Evolutionary conservation across 2,113 vertebrate species (phyloP), one percentile per base, ranked within the genome.

Genomic region (Willisornis vidua): DNA sequence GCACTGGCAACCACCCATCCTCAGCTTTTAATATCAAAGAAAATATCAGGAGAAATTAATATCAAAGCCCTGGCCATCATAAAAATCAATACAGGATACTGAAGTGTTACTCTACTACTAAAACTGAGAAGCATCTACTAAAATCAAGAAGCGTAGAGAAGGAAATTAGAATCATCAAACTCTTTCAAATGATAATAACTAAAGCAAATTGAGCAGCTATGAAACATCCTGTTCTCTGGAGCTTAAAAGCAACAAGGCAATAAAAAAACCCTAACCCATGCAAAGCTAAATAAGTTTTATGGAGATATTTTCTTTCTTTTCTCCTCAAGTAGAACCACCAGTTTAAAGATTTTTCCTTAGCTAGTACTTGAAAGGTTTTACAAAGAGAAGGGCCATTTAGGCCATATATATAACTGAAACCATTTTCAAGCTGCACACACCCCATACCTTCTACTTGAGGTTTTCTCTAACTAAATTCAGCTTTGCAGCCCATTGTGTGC

Each of bases 151-250:
- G 89, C 0, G 0, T 31, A 87, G 49, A 95, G 86, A 90, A 95
- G 66, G 66, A 94, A 96, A 96, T 92, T n/a, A 90, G 80, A 92
- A 76, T 87, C 24, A 94, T 79, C 76, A 90, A 92, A 78, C 66
- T 94, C 80, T 92, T 89, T 93, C 80, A 93, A 86, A 96, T 94
- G 57, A 72, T 89, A 93, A 90, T 66, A 96, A 90, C 94, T 93
- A 75, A 82, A 90, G 83, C 54, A 95, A 96, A 93, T 70, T 73
- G 66, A 93, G 70, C 41, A 91, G 77, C 92, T 92, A 90, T 33
- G 66, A 94, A 90, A 89, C 77, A 90, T 78, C 71, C 65, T 89
- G 86, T 76, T 93, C 70, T 89, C 54, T 58, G 24, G 45, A 82
- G 62, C 88, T 93, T 73, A 90, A 87, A 90, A 90, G 80, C 68